These are phyloP conservation scores for Prunella strophiata DNA, from an alignment of 2,797 vertebrate genomes.

Conservation along the genomic window DNA sequence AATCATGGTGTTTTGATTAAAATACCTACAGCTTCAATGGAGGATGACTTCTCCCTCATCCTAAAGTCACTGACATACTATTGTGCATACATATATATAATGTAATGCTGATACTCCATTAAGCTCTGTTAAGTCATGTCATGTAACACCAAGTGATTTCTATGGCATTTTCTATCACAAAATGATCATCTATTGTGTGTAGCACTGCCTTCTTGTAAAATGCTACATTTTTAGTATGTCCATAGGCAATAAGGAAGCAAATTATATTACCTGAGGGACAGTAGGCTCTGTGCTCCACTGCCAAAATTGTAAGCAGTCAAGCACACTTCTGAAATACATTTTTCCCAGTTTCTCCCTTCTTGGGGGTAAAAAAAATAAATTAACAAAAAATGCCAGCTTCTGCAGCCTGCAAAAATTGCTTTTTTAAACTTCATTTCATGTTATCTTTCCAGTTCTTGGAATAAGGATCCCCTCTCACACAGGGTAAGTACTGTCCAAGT, in stretches of 20 bases:
- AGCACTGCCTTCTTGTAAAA: neutral
- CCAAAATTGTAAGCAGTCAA: neutral
- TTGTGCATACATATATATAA: neutral
- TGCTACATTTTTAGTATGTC: slow-evolving; percentile 4
- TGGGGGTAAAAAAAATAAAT: neutral
- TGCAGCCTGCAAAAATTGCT: neutral
- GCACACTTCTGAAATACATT: slow-evolving; percentile 2
- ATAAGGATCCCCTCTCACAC: neutral
- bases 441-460: neutral
- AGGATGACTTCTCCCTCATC: neutral
- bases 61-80: neutral
- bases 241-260: neutral
- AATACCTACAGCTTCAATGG: slow-evolving; percentile 7
- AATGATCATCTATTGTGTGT: neutral
- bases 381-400: slow-evolving; percentile 7
- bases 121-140: slow-evolving; percentile 9
- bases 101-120: neutral
- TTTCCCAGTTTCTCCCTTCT: neutral
- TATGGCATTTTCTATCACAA: neutral
- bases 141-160: neutral
- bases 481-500: neutral
- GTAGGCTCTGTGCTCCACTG: neutral
- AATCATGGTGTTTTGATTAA: neutral
- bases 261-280: neutral
- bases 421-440: neutral